Evolutionary conservation across 2,113 vertebrate genomes (phyloP).

Genomic region (Oreochromis spilurus): DNA sequence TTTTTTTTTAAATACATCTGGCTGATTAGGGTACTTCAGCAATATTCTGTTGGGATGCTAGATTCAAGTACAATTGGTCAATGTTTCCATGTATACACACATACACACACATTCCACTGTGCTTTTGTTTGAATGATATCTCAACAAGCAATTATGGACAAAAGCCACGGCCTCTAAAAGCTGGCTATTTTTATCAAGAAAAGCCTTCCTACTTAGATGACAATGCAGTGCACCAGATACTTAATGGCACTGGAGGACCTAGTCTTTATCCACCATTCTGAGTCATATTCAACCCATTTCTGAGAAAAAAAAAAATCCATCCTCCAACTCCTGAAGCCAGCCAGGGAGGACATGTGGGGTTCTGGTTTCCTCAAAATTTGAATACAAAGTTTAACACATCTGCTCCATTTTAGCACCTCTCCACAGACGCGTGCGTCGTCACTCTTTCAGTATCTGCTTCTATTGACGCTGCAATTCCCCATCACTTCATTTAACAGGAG

Average conservation of each 20-base stretch:
- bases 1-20: not conserved
- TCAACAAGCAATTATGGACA: not conserved
- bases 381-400: not conserved
- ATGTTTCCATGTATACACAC: not conserved
- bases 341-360: not conserved
- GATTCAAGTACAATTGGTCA: not conserved
- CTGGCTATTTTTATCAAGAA: not conserved
- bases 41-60: not conserved
- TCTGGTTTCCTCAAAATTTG: not conserved
- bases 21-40: not conserved
- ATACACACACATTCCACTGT: not conserved
- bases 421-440: not conserved
- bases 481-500: constrained; percentile 59
- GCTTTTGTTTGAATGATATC: not conserved
- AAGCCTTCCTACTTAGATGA: not conserved
- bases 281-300: not conserved
- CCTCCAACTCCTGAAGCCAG: not conserved
- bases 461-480: constrained; percentile 29
- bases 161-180: not conserved
- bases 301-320: not conserved
- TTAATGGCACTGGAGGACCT: not conserved
- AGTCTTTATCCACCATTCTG: not conserved
- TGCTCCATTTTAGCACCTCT: not conserved
- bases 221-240: not conserved
- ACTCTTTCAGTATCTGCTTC: not conserved